These are phyloP conservation scores for Lampris incognitus DNA, from an alignment of 2,113 vertebrate species.

Conservation along the genomic window DNA sequence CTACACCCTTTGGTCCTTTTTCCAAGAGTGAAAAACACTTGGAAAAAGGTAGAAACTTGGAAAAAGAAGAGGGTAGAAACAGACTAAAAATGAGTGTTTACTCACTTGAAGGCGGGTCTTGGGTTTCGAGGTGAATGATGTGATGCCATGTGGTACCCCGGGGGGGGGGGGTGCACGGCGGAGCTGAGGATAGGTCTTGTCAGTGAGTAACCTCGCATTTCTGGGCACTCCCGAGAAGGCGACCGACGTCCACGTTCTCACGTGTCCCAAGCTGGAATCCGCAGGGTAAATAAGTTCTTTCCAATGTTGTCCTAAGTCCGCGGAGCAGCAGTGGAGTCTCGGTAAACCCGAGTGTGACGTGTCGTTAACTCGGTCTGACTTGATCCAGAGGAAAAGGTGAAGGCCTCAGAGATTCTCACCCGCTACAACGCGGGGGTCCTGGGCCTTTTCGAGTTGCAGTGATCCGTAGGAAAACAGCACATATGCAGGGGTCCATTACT, in stretches of 20 bases:
- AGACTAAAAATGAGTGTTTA: too few relatives aligned
- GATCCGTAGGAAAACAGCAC: not conserved
- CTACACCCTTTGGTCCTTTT: too few relatives aligned
- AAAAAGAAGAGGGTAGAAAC: too few relatives aligned
- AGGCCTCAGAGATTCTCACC: not conserved
- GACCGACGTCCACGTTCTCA: slow-evolving; percentile 27
- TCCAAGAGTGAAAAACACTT: too few relatives aligned
- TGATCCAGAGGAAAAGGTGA: not conserved
- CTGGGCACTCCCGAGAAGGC: slow-evolving; percentile 15
- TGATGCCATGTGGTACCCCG: too few relatives aligned
- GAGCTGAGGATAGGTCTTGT: slow-evolving; percentile 39
- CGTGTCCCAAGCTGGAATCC: slow-evolving; percentile 44
- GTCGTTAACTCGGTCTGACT: slow-evolving; percentile 25
- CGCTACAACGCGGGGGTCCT: not conserved
- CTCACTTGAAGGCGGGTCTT: too few relatives aligned
- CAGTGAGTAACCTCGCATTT: slow-evolving; percentile 22
- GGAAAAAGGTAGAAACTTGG: too few relatives aligned
- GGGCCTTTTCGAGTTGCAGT: not conserved
- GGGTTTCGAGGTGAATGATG: too few relatives aligned
- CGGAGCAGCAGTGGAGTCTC: not conserved
- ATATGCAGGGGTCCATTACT: not conserved
- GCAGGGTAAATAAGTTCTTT: slow-evolving; percentile 19
- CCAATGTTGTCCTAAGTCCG: slow-evolving; percentile 23
- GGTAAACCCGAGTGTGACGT: slow-evolving; percentile 38
- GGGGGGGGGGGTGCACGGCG: too few relatives aligned